Evolutionary conservation across 2,888 invertebrate species (phyloP), one percentile per base, ranked within the genome.

Genomic region (Machimus rusticus): DNA sequence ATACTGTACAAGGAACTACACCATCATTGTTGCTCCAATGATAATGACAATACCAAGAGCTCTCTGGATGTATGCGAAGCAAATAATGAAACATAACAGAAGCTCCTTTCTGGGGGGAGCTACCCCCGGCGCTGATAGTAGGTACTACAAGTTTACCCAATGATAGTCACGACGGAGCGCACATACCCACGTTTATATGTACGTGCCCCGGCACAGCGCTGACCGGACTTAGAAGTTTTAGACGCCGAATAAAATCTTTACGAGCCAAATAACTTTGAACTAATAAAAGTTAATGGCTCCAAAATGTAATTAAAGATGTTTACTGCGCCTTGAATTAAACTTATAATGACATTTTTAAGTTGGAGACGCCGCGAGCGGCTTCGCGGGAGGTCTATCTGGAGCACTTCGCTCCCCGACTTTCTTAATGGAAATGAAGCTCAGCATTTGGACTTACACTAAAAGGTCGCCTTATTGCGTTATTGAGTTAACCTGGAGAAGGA

Each of bases 21-120:
- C 74, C 85, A 74, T 85, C 85, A 85, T 85, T 85, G 74, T 85
- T 85, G 85, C 85, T 85, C 85, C 74, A 74, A 85, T 85, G 85
- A 85, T 85, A 85, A 85, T 85, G 85, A 85, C 85, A 85, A 85
- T 85, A 85, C 85, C 85, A 85, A 85, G 85, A 85, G 74, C 85
- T 85, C 46, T 79, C 43, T 46, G 31, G 16, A 19, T 85, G 74
- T 85, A 51, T 51, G 85, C 43, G 85, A 51, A 31, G 85, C 85
- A 85, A 85, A 85, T 85, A 85, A 85, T 74, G 85, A 85, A 85
- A 85, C 85, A 74, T 85, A 85, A 74, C 85, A 74, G 85, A 85
- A 74, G 85, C 85, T 85, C 74, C 85, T 85, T 85, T 66, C 28
- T 84, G 66, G 85, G 74, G 74, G 43, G 85, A 46, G 85, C 85